Percentiles rank a stretch among this genome's conserved stretches.
Conservation (phyloP, 2,888 invertebrate genomes). For the Phrixothrix hirtus region DNA sequence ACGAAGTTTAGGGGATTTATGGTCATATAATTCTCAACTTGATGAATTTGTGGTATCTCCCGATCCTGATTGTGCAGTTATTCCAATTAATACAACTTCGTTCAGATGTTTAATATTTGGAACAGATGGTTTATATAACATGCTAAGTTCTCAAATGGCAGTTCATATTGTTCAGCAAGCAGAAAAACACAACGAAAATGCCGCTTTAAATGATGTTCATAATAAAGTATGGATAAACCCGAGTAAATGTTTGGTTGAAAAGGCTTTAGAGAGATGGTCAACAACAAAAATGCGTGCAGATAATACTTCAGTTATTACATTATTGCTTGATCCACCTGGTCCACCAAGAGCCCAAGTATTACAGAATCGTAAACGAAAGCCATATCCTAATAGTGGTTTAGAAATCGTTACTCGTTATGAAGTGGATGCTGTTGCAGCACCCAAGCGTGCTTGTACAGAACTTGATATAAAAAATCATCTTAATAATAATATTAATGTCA, state of each 20-base stretch:
- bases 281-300: conserved; percentile 88
- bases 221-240: conserved; percentile 78
- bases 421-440: conserved; percentile 1
- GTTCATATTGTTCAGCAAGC: conserved; percentile 83
- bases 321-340: conserved; percentile 89
- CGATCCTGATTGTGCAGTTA: conserved; percentile 90
- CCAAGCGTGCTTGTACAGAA: conserved; percentile 10
- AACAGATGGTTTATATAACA: conserved; percentile 97
- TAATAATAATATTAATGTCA: conserved; percentile 6
- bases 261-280: conserved; percentile 79
- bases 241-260: conserved; percentile 84
- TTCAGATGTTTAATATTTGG: conserved; percentile 90
- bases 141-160: conserved; percentile 82
- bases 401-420: conserved; percentile 50
- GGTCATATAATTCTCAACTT: conserved; percentile 92
- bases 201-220: conserved; percentile 57
- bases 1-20: conserved; percentile 92
- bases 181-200: conserved; percentile 77
- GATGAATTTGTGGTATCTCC: conserved; percentile 97
- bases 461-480: not conserved
- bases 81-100: conserved; percentile 76
- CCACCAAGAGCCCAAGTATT: conserved; percentile 72
- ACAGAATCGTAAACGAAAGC: conserved; percentile 46
- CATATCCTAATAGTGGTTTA: conserved; percentile 45
- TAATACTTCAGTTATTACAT: conserved; percentile 91